Conservation (phyloP, 1,140 invertebrate genomes). For the Caenorhabditis tropicalis region DNA sequence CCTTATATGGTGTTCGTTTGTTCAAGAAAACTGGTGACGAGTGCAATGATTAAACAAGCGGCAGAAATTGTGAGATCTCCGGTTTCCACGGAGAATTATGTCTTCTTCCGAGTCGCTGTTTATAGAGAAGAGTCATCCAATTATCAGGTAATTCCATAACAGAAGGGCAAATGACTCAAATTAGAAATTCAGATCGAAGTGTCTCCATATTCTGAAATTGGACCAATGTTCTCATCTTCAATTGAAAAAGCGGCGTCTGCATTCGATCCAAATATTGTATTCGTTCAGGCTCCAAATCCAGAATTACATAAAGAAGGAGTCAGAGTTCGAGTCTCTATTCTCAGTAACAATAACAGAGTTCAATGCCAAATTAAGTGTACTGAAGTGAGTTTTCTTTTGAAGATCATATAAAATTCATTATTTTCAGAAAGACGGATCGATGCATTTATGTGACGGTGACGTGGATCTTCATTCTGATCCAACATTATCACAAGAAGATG, state of each 20-base stretch:
- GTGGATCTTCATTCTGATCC: conserved; percentile 62
- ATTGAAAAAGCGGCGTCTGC: conserved; percentile 65
- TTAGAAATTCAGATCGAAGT: conserved; percentile 62
- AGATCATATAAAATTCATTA: background rate
- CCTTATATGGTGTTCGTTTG: conserved; percentile 70
- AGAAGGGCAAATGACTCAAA: background rate
- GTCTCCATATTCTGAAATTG: conserved; percentile 56
- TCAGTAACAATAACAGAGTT: conserved; percentile 57
- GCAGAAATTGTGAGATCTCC: conserved; percentile 57
- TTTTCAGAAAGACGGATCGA: conserved; percentile 61
- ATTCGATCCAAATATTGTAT: conserved; percentile 69
- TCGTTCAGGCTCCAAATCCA: conserved; percentile 69
- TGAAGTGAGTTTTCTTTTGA: conserved; percentile 51
- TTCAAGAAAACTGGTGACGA: conserved; percentile 66
- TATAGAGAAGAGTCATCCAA: conserved; percentile 63
- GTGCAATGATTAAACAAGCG: conserved; percentile 57
- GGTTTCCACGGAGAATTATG: conserved; percentile 61
- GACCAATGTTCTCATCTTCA: conserved; percentile 64
- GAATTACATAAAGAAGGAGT: conserved; percentile 58
- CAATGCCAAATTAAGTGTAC: conserved; percentile 63
- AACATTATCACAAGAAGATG: conserved; percentile 63
- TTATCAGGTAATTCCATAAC: conserved; percentile 63
- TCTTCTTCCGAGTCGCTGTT: conserved; percentile 69
- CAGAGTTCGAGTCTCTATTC: conserved; percentile 61
- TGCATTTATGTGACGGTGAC: conserved; percentile 59